Percentiles rank a stretch among this genome's conserved stretches.
These are phyloP conservation scores for Drosophila bipectinata DNA, from an alignment of 1,140 invertebrate genomes.

Conservation along the genomic window DNA sequence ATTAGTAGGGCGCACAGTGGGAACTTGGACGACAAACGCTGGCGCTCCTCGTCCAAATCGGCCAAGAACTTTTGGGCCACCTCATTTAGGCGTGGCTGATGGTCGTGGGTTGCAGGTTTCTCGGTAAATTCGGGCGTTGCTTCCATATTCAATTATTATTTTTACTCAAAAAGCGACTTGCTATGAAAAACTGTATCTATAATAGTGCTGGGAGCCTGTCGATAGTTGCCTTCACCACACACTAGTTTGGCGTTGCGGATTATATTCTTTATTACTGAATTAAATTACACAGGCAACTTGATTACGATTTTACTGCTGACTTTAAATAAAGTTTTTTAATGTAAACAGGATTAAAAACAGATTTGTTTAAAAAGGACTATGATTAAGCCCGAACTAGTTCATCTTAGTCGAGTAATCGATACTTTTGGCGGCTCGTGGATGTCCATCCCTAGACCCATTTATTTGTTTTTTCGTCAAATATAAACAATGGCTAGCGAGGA, in stretches of 20 bases:
- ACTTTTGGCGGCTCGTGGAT: neutral
- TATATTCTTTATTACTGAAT: neutral
- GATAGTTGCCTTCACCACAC: neutral
- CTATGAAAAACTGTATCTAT: slow-evolving; percentile 58
- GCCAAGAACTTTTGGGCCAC: slow-evolving; percentile 76
- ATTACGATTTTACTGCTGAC: too few species aligned
- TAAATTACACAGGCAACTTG: neutral
- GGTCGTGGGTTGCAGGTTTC: slow-evolving; percentile 56
- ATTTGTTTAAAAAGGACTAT: neutral
- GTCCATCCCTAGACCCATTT: slow-evolving; percentile 15
- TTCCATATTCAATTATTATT: slow-evolving; percentile 47
- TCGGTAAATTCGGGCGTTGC: slow-evolving; percentile 52
- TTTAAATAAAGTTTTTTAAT: neutral
- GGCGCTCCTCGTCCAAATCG: slow-evolving; percentile 71
- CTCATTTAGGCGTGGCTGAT: slow-evolving; percentile 73
- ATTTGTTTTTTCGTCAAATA: slow-evolving; percentile 1
- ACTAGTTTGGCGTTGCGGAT: neutral
- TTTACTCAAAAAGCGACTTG: neutral
- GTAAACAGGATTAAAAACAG: too few species aligned
- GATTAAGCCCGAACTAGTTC: neutral
- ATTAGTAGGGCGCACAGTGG: slow-evolving; percentile 66
- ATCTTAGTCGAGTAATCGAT: slow-evolving; percentile 23
- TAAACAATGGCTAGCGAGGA: slow-evolving; percentile 67
- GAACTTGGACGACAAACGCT: slow-evolving; percentile 66
- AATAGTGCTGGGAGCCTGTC: slow-evolving; percentile 23